Conservation (phyloP, 2,888 invertebrate species). For the Caenorhabditis imperialis region DNA sequence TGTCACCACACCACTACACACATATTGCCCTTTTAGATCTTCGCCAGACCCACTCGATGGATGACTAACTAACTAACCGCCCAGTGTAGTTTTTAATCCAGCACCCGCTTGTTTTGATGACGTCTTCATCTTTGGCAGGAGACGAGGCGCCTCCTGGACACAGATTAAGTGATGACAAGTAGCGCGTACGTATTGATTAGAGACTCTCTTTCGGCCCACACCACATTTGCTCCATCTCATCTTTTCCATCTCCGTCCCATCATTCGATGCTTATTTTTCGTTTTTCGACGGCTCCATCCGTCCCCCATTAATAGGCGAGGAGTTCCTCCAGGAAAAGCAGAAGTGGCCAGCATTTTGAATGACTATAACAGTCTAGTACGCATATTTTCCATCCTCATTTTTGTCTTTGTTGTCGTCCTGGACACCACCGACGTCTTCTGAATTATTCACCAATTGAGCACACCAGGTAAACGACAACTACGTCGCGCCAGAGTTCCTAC, state of each 20-base stretch:
- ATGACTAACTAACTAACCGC: background rate
- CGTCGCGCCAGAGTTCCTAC: too few species aligned
- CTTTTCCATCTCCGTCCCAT: too few species aligned
- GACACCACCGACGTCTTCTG: slow-evolving; percentile 1
- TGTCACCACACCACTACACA: slow-evolving; percentile 12
- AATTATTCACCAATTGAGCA: slow-evolving; percentile 8
- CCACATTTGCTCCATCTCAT: slow-evolving; percentile 25
- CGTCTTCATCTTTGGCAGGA: slow-evolving; percentile 6
- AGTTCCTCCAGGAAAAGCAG: too few species aligned
- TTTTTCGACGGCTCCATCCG: too few species aligned
- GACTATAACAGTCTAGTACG: too few species aligned
- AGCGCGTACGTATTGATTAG: slow-evolving; percentile 53
- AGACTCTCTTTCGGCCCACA: slow-evolving; percentile 64
- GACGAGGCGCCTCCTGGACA: slow-evolving; percentile 14
- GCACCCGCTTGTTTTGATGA: slow-evolving; percentile 19
- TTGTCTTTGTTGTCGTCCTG: too few species aligned
- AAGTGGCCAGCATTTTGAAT: too few species aligned
- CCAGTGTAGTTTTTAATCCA: slow-evolving; percentile 13
- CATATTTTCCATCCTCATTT: too few species aligned
- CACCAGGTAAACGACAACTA: slow-evolving; percentile 6
- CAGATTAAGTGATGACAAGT: slow-evolving; percentile 52
- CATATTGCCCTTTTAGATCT: slow-evolving; percentile 13
- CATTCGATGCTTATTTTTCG: too few species aligned
- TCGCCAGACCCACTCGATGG: background rate
- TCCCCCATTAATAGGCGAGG: too few species aligned